These are phyloP conservation scores for Tetragnatha versicolor DNA, from an alignment of 1,140 invertebrate genomes.

Conservation along the genomic window DNA sequence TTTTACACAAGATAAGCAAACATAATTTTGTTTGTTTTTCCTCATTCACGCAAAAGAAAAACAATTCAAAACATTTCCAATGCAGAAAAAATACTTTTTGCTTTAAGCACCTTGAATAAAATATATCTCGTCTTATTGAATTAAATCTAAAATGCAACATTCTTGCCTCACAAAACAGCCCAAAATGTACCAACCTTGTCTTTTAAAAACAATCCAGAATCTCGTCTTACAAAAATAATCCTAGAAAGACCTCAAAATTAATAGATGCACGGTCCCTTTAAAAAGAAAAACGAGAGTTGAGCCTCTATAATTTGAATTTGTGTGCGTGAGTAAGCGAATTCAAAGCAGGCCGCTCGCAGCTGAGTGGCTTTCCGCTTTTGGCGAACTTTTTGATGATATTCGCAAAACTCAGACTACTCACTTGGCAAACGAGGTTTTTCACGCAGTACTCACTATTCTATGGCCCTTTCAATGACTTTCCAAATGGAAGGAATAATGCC, in stretches of 20 bases:
- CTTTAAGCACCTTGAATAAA: too few relatives aligned
- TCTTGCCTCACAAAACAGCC: too few relatives aligned
- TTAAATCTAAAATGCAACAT: too few relatives aligned
- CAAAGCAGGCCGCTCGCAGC: neutral
- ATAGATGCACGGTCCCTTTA: neutral
- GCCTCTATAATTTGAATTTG: conserved; percentile 18
- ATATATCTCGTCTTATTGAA: too few relatives aligned
- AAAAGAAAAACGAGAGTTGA: neutral
- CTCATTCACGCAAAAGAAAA: too few relatives aligned
- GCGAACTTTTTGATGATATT: neutral
- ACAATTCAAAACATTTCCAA: too few relatives aligned
- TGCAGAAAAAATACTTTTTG: too few relatives aligned
- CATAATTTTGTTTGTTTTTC: too few relatives aligned
- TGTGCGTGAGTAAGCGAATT: conserved; percentile 26
- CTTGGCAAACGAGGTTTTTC: neutral
- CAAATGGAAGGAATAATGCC: neutral
- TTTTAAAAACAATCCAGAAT: too few relatives aligned
- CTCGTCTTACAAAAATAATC: neutral
- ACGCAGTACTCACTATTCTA: neutral
- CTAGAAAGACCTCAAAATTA: neutral
- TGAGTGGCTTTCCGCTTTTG: neutral
- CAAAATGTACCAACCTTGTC: too few relatives aligned
- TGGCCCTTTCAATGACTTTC: conserved; percentile 1
- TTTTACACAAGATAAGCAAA: too few relatives aligned
- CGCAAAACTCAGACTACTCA: neutral